Evolutionary conservation across 2,113 vertebrate genomes (phyloP), one percentile per base, ranked within the genome.

Genomic region (Theristicus caerulescens): DNA sequence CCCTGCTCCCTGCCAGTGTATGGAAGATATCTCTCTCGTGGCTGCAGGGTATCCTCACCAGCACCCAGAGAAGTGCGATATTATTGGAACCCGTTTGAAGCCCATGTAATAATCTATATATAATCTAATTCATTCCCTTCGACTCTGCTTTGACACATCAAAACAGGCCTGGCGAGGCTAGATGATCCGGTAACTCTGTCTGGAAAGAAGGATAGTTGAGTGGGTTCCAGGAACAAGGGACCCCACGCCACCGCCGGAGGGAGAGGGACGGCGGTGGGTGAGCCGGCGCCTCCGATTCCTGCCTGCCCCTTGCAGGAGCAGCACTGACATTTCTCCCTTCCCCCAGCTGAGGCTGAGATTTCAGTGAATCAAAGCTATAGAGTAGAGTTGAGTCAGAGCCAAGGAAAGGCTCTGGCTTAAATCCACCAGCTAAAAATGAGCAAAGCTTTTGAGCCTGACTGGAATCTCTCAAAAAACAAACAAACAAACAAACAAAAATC

Each of bases 301-400:
- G 81, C 65, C 36, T 62, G 52, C 32, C 46, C 38, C 54, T 61
- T 59, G 65, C 32, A 32, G 55, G 13, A 94, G 83, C 78, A 87
- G 58, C 62, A 34, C 51, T 3, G 26, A 3, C 54, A n/a, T 11
- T 2, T 62, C 67, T 91, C 94, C 91, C 97, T 89, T 91, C 89
- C 95, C 95, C 85, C 94, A 85, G 58, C 79, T 36, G 10, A 36
- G 44, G 67, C 73, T 0, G 11, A 80, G 83, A 76, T 93, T 88
- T 94, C 83, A 96, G 87, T 96, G 93, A 96, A 97, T 95, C 95
- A 90, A 86, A 94, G 96, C 91, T 95, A 92, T 94, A 84, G 96
- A 96, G 82, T 4, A 22, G 62, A 87, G 83, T 90, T 97, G 94
- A 96, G 78, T 72, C 55, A 70, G 74, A 95, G 97, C 97, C 96